Percentiles rank a stretch among this genome's conserved stretches.
Evolutionary conservation across 1,140 invertebrate species (phyloP).

Genomic region (Drosophila tani): DNA sequence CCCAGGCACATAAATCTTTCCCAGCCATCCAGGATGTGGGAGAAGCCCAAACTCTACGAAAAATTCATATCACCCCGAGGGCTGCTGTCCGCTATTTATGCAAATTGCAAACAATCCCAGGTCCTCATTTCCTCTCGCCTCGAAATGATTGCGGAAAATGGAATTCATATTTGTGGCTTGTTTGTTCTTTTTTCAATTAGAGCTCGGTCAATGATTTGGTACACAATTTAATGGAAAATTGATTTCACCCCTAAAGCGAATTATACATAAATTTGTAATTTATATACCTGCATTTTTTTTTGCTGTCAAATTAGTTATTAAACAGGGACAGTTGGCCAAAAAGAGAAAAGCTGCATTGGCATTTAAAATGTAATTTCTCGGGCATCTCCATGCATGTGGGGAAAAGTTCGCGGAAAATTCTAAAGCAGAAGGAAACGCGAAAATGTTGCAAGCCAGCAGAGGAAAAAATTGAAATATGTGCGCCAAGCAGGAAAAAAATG

Average conservation of each 20-base stretch:
- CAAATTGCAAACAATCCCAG: slow-evolving; percentile 58
- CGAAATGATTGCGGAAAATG: slow-evolving; percentile 35
- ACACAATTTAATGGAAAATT: slow-evolving; percentile 44
- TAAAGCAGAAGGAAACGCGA: slow-evolving; percentile 44
- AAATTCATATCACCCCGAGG: slow-evolving; percentile 19
- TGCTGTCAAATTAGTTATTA: slow-evolving; percentile 33
- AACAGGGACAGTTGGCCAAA: slow-evolving; percentile 21
- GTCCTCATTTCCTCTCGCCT: slow-evolving; percentile 41
- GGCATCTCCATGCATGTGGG: slow-evolving; percentile 26
- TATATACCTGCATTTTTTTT: background rate
- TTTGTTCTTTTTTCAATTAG: slow-evolving; percentile 60
- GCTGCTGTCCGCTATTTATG: slow-evolving; percentile 59
- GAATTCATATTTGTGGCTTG: slow-evolving; percentile 60
- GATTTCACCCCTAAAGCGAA: slow-evolving; percentile 23
- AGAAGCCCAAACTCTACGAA: background rate
- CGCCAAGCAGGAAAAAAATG: slow-evolving; percentile 26
- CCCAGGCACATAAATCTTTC: slow-evolving; percentile 61
- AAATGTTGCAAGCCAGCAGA: slow-evolving; percentile 44
- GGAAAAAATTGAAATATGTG: slow-evolving; percentile 68
- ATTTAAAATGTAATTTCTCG: slow-evolving; percentile 75
- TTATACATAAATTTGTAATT: slow-evolving; percentile 30
- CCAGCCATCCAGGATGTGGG: slow-evolving; percentile 18
- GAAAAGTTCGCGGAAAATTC: slow-evolving; percentile 55
- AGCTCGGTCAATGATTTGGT: slow-evolving; percentile 48
- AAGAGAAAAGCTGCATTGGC: slow-evolving; percentile 25